Base-by-base conservation (phyloP, 2,797 vertebrate species). In the Gymnodraco acuticeps region DNA sequence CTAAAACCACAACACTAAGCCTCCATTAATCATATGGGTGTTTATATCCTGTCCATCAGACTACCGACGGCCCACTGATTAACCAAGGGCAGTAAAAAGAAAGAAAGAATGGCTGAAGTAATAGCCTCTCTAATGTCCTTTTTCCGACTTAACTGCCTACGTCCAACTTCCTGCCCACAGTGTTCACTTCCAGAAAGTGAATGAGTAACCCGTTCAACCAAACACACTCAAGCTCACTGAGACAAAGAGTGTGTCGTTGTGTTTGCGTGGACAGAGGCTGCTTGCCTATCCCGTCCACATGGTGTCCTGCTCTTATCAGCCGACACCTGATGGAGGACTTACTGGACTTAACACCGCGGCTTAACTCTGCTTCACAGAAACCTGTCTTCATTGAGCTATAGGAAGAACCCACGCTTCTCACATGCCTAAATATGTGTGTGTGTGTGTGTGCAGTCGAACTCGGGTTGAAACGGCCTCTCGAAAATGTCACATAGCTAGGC, bases 1-100 rank as follows among this genome's bases (percentile, higher is more conserved):
- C 7, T 38, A 83, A 88, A 88, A 88, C 71, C 81, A 76, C 81
- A 90, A 86, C 81, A 91, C 89, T 87, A 86, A 94, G 89, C 86
- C 84, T 88, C 82, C 88, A 94, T 95, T 95, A 91, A 94, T 94
- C 92, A 90, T 87, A 85, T 41, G 74, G 79, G 86, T 91, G 92
- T 89, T 93, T 86, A 83, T 89, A 91, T 94, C 88, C 86, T 84
- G 87, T 76, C 85, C 12, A 45, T 86, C 84, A 73, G 81, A 59
- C 76, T 45, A 70, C 85, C 74, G 56, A 83, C 92, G 87, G 87
- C 88, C 84, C 85, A 83, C 80, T 88, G 82, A 90, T 90, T 88
- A 87, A 84, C 86, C 82, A 73, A 69, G 48, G 76, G 62, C 59
- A 67, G 47, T 17, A 38, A 10, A 77, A 51, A 53, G 42, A 73